phyloP scores from a whole-genome alignment of 2,113 vertebrate genomes.

The Channa argus region DNA sequence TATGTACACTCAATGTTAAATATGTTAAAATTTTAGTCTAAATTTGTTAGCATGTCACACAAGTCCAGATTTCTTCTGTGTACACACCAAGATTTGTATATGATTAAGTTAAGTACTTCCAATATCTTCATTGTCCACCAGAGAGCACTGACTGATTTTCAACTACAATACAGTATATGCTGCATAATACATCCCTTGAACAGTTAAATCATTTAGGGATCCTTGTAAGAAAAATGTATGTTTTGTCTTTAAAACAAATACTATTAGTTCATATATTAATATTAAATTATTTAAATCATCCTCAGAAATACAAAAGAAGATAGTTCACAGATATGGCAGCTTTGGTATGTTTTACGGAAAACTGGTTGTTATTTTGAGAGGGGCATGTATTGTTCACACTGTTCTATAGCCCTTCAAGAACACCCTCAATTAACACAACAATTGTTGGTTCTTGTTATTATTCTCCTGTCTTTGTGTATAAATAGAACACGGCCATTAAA shows the following conservation, averaged over 20 bases:
- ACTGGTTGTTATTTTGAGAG: not conserved
- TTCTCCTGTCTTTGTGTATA: slow-evolving; percentile 6
- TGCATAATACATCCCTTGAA: not conserved
- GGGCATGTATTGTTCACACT: not conserved
- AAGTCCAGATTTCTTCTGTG: not conserved
- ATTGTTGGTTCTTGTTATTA: slow-evolving; percentile 1
- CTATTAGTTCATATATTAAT: no score
- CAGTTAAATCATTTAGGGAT: no score
- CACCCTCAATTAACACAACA: not conserved
- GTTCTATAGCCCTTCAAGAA: not conserved
- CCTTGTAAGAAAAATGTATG: no score
- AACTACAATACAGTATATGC: not conserved
- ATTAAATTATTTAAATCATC: no score
- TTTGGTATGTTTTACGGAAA: not conserved
- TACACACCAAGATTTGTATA: no score
- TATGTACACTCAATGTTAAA: not conserved
- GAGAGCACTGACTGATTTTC: slow-evolving; percentile 27
- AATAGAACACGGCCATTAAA: slow-evolving; percentile 94
- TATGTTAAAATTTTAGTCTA: not conserved
- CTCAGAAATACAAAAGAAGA: not conserved
- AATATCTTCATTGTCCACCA: slow-evolving; percentile 17
- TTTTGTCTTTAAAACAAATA: no score
- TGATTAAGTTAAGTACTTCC: no score
- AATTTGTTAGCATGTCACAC: not conserved
- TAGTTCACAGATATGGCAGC: not conserved